phyloP scores from a whole-genome alignment of 2,113 vertebrate species.

The Zosterops lateralis region DNA sequence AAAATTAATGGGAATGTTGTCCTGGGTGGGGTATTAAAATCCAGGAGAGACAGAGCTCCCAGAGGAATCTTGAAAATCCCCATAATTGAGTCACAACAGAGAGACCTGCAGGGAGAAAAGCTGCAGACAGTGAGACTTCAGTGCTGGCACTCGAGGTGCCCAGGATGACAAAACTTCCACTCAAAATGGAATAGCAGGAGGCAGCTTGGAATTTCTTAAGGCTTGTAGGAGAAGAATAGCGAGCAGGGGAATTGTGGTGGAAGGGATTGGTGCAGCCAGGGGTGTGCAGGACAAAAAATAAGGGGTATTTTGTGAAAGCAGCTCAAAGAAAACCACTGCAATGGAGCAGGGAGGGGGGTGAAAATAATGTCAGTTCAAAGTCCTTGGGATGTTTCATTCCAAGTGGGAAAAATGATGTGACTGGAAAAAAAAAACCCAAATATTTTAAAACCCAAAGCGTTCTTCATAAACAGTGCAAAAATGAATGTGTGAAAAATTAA shows the following conservation, averaged over 20 bases:
- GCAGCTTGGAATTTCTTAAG: not conserved
- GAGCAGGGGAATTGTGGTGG: not conserved
- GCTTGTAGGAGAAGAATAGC: not conserved
- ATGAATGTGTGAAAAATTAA: slow-evolving; percentile 35
- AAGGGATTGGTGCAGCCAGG: not conserved
- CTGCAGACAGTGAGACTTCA: not conserved
- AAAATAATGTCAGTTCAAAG: not conserved
- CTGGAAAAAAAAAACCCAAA: not conserved
- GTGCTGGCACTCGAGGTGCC: not conserved
- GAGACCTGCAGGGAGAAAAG: slow-evolving; percentile 14
- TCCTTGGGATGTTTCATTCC: not conserved
- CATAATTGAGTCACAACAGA: slow-evolving; percentile 31
- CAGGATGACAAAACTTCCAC: not conserved
- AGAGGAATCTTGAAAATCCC: not conserved
- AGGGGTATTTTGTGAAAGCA: not conserved
- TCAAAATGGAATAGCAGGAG: slow-evolving; percentile 6
- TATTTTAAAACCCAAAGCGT: not conserved
- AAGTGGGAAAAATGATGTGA: not conserved
- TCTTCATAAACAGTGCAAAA: not conserved
- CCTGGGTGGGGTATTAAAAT: slow-evolving; percentile 33
- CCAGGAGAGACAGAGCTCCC: not conserved
- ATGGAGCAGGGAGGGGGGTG: not conserved
- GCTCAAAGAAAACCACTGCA: not conserved
- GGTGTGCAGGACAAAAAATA: not conserved
- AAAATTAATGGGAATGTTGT: slow-evolving; percentile 1